Evolutionary conservation across 2,888 invertebrate genomes (phyloP), one percentile per base, ranked within the genome.

Genomic region (Drosophila seclusa): DNA sequence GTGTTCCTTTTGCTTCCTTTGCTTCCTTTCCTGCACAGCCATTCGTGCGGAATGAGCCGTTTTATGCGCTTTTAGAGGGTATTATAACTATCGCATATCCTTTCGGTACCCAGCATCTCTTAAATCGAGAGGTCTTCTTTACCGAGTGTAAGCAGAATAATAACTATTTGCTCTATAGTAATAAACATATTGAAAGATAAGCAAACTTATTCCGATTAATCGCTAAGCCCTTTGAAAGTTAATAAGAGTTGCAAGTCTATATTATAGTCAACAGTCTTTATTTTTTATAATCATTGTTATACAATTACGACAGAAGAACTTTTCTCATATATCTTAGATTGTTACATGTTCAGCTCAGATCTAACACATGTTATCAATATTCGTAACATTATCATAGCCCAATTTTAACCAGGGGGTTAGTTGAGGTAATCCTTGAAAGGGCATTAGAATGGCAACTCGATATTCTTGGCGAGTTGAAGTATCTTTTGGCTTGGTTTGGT

Each of bases 31-130:
- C 49, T 60, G 73, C 61, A 13, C 10, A 76, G 55, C 40, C 68
- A 77, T 85, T 87, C 88, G 86, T 85, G 88, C 83, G 88, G 77
- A 87, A 85, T 83, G 79, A 85, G 65, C 73, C 77, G 82, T 80
- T 87, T 77, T 75, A 80, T 87, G 78, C 87, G 40, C 84, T 83
- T 10, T 67, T 53, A 32, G n/a, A 40, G 60, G 54, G 73, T 42
- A 75, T 66, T 52, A 45, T 13, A 42, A 32, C 79, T 78, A 75
- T 55, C n/a, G 27, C 10, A 62, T 13, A 31, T 27, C 11, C 16
- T 16, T 4, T 27, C n/a, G n/a, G 3, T 40, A 45, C 2, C 5
- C 36, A 31, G 36, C 24, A 3, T 32, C 11, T n/a, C n/a, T 29
- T 0, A 3, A 31, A 10, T 21, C 10, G 8, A 21, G 1, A 13